Evolutionary conservation across 2,113 vertebrate genomes (phyloP).

Genomic region (Pelusios castaneus): DNA sequence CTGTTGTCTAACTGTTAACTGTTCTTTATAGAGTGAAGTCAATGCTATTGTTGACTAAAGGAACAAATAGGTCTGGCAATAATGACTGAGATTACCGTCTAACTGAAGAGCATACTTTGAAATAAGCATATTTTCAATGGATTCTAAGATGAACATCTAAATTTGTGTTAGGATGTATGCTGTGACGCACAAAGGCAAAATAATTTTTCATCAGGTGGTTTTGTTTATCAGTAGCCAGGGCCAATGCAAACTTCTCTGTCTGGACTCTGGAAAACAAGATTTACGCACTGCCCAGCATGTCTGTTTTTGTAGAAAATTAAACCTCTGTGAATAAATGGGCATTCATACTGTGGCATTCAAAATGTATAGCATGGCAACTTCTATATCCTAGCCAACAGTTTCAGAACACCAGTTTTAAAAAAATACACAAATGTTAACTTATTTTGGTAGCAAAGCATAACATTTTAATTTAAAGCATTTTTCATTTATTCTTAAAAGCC

Average conservation of each 20-base stretch:
- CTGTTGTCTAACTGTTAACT: constrained; percentile 48
- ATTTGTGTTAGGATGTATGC: background rate
- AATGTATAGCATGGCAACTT: background rate
- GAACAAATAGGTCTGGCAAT: background rate
- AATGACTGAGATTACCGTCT: background rate
- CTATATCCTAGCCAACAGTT: background rate
- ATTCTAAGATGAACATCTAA: rapidly evolving
- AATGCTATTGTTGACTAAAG: background rate
- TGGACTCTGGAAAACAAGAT: background rate
- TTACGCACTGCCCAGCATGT: background rate
- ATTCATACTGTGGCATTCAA: background rate
- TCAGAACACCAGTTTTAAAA: background rate
- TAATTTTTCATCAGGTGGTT: background rate
- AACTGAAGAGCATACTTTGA: background rate
- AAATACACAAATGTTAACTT: background rate
- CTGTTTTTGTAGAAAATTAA: background rate
- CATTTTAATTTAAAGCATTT: background rate
- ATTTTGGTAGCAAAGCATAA: background rate
- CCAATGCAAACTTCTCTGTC: background rate
- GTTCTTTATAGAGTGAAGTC: background rate
- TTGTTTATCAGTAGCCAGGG: background rate
- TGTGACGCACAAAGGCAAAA: background rate
- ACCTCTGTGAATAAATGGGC: background rate
- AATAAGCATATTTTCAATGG: background rate
- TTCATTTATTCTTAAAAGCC: background rate